Evolutionary conservation across 2,797 vertebrate species (phyloP).

Genomic region (Galagoides demidoff): DNA sequence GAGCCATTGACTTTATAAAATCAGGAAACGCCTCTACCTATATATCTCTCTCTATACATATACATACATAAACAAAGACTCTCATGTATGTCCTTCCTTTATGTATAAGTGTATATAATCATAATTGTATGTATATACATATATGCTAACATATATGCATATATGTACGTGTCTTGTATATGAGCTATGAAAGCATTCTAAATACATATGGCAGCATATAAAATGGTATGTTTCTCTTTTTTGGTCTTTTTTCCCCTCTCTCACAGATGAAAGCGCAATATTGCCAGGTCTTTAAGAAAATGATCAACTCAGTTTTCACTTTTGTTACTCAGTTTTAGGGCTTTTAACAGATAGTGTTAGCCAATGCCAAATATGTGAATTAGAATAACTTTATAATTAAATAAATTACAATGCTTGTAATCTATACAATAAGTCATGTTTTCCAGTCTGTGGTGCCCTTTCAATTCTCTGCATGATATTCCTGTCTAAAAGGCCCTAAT

Average conservation of each 20-base stretch:
- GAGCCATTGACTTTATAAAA: background rate
- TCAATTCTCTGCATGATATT: constrained; percentile 84
- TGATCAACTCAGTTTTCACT: constrained; percentile 41
- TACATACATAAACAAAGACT: background rate
- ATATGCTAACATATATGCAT: background rate
- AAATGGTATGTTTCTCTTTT: background rate
- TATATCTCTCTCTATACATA: background rate
- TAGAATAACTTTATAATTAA: constrained; percentile 86
- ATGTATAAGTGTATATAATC: background rate
- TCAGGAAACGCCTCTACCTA: background rate
- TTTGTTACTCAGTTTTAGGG: constrained; percentile 67
- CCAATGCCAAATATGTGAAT: constrained; percentile 68
- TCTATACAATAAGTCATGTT: constrained; percentile 83
- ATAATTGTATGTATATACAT: background rate
- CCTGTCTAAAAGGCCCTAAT: constrained; percentile 85
- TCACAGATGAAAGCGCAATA: constrained; percentile 11
- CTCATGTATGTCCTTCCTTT: background rate
- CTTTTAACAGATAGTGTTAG: constrained; percentile 77
- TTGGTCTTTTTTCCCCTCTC: background rate
- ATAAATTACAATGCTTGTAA: constrained; percentile 80
- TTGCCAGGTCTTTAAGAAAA: constrained; percentile 42
- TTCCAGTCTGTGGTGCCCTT: constrained; percentile 81
- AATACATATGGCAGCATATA: background rate
- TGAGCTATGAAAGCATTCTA: background rate
- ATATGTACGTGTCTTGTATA: background rate